Conservation (phyloP, 2,113 vertebrate species). For the Chitala chitala region DNA sequence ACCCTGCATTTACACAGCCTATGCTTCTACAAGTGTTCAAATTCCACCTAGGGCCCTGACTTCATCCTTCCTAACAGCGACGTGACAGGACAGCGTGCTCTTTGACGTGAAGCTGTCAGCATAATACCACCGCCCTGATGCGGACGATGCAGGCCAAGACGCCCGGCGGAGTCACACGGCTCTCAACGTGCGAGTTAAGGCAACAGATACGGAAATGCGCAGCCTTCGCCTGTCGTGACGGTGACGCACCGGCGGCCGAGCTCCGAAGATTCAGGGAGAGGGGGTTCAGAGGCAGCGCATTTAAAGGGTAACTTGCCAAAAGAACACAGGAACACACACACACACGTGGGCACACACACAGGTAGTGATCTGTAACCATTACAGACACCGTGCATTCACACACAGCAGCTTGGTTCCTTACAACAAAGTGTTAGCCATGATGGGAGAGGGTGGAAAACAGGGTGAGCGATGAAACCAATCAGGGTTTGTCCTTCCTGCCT, state of each 20-base stretch:
- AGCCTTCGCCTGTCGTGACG: not conserved
- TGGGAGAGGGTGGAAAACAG: not conserved
- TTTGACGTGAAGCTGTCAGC: too few relatives aligned
- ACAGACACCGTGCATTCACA: not conserved
- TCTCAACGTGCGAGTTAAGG: constrained; percentile 8
- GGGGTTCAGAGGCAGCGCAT: not conserved
- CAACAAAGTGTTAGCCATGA: not conserved
- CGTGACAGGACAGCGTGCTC: too few relatives aligned
- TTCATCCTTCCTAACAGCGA: too few relatives aligned
- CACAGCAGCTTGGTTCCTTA: not conserved
- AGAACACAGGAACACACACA: not conserved
- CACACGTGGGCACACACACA: not conserved
- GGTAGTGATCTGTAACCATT: not conserved
- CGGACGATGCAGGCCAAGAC: not conserved
- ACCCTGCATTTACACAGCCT: not conserved
- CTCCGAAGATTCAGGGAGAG: not conserved
- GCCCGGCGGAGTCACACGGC: not conserved
- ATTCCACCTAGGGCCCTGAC: too few relatives aligned
- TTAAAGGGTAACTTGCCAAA: not conserved
- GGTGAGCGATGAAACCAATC: not conserved
- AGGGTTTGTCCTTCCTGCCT: not conserved
- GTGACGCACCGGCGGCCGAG: too few relatives aligned
- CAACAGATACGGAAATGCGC: not conserved
- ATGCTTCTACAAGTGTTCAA: not conserved
- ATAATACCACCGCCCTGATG: too few relatives aligned